Base-by-base conservation (phyloP, 2,113 vertebrate genomes). In the Gymnocephalus cernua region DNA sequence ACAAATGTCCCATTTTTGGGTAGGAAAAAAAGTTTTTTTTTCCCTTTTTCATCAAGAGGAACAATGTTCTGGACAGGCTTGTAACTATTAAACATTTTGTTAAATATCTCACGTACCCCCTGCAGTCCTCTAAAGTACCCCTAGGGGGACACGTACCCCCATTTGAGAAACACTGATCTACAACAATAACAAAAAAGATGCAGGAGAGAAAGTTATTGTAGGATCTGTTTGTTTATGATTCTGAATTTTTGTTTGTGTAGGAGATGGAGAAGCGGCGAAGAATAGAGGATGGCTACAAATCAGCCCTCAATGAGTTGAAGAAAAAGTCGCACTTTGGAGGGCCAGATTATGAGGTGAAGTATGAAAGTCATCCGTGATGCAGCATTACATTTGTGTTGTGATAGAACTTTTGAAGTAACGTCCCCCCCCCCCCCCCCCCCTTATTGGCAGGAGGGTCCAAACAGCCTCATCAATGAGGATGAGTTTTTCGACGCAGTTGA, bases 401-500 rank as follows among this genome's bases (percentile, higher is more conserved):
- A 15, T 6, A 19, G 10, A 51, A 2, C 19, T 44, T 27, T 54
- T 56, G 13, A 59, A 11, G 19, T 48, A 27, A 74, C 45, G 5
- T 29, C 27, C 25, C 3, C 16, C 23, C 41, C 41, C 19, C 27
- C 0, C 9, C n/a, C n/a, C n/a, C n/a, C n/a, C n/a, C n/a, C n/a
- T 16, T 2, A 10, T 79, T 16, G 58, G 2, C 92, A 99, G 98
- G 98, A 99, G 91, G 98, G 98, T 79, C 98, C 98, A 23, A 99
- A 99, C 91, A 99, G 98, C 93, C 95, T 99, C 85, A 99, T 99
- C 54, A 99, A 99, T 77, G 98, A 99, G 93, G 98, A 99, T 66
- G 98, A 99, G 71, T 99, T 99, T 79, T 99, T 99, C 84, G 98
- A 99, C 92, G 98, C 98, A 58, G 98, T 99, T 79, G 98, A 99